phyloP scores from a whole-genome alignment of 1,140 invertebrate species.

The Eupristina koningsbergeri region DNA sequence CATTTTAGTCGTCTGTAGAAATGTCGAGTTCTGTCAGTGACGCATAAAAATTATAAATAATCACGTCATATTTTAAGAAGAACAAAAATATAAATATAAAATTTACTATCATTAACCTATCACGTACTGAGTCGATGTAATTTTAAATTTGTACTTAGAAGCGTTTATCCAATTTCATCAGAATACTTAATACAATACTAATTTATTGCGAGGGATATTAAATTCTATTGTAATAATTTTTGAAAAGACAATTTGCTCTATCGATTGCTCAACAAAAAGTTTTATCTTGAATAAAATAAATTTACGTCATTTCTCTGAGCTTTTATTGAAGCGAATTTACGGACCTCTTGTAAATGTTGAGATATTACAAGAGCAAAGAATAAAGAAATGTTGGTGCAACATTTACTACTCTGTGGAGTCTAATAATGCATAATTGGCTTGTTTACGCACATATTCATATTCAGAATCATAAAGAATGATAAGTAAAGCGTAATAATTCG shows the following conservation, averaged over 20 bases:
- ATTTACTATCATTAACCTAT: background rate
- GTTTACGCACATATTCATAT: constrained; percentile 11
- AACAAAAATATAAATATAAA: constrained; percentile 16
- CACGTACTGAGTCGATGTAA: background rate
- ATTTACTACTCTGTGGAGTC: background rate
- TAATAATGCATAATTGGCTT: constrained; percentile 9
- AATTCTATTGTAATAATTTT: background rate
- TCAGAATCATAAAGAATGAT: constrained; percentile 11
- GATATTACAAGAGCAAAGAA: background rate
- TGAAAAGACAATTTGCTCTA: background rate
- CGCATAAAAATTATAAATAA: constrained; percentile 11
- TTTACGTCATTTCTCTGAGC: background rate
- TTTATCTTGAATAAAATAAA: background rate
- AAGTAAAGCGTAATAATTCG: constrained; percentile 12
- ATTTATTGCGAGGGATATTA: background rate
- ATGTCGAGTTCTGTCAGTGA: background rate
- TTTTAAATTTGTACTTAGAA: constrained; percentile 8
- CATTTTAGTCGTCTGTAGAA: background rate
- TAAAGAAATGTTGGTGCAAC: background rate
- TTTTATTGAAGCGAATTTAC: background rate
- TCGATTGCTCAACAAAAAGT: background rate
- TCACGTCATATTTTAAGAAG: background rate
- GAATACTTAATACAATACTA: background rate
- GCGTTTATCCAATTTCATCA: background rate
- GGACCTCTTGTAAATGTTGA: background rate